Percentiles rank a stretch among this genome's conserved stretches.
Evolutionary conservation across 2,888 invertebrate genomes (phyloP).

Genomic region (Drosophila melanocephala): DNA sequence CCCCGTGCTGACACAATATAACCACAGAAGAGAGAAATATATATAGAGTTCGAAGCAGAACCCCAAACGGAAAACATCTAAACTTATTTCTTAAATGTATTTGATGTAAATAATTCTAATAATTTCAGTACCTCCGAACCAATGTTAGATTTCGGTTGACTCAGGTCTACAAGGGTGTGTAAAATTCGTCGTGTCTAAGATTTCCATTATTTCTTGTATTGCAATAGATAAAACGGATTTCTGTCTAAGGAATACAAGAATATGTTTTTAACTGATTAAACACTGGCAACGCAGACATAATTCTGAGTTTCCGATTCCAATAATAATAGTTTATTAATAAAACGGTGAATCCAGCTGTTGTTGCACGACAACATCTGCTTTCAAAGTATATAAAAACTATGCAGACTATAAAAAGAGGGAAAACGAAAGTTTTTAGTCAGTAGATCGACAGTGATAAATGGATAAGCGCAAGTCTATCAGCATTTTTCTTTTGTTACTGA

Average conservation of each 20-base stretch:
- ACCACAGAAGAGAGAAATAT: too few species aligned
- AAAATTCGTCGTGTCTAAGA: neutral
- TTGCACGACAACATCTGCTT: neutral
- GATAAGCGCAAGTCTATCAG: neutral
- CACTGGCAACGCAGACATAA: neutral
- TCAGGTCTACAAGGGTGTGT: too few species aligned
- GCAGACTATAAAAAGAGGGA: conserved; percentile 4
- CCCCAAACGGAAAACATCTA: too few species aligned
- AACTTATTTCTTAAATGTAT: too few species aligned
- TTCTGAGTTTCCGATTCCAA: neutral
- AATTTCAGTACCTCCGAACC: too few species aligned
- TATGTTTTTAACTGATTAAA: neutral
- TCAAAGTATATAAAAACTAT: neutral
- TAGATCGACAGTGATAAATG: conserved; percentile 1
- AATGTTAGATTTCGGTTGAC: too few species aligned
- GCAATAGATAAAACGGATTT: neutral
- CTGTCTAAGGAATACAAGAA: neutral
- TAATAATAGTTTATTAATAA: neutral
- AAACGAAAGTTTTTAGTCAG: neutral
- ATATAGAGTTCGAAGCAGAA: too few species aligned
- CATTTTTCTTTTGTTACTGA: neutral
- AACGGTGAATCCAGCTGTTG: neutral
- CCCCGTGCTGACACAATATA: too few species aligned
- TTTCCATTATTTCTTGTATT: neutral
- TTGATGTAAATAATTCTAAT: too few species aligned